Conservation (phyloP, 2,888 invertebrate genomes). For the Tachystola acroxantha region DNA sequence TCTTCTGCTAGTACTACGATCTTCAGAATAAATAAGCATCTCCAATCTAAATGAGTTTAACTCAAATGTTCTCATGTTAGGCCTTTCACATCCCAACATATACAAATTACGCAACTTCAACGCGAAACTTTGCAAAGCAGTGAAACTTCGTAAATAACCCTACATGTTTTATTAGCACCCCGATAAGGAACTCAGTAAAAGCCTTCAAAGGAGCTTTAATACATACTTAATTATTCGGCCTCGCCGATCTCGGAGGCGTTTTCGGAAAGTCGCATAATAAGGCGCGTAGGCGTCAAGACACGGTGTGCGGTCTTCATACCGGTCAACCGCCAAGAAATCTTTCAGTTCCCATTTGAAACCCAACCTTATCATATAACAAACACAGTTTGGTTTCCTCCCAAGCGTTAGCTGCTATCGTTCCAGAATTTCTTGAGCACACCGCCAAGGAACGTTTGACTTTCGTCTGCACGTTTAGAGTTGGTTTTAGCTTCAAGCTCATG, state of each 20-base stretch:
- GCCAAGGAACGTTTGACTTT: slow-evolving; percentile 26
- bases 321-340: slow-evolving; percentile 38
- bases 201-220: slow-evolving; percentile 27
- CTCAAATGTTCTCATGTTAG: neutral
- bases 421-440: slow-evolving; percentile 26
- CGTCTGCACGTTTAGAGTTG: slow-evolving; percentile 22
- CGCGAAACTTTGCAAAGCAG: slow-evolving; percentile 4
- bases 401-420: slow-evolving; percentile 19
- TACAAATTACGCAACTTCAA: neutral
- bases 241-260: slow-evolving; percentile 30
- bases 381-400: slow-evolving; percentile 24
- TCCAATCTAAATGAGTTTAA: too few species aligned
- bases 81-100: neutral
- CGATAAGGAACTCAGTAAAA: slow-evolving; percentile 17
- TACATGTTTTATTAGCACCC: slow-evolving; percentile 10
- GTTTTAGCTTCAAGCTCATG: slow-evolving; percentile 15
- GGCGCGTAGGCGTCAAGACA: slow-evolving; percentile 55
- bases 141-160: slow-evolving; percentile 8
- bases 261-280: slow-evolving; percentile 43
- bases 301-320: slow-evolving; percentile 58
- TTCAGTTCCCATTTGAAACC: slow-evolving; percentile 19
- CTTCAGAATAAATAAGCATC: too few species aligned
- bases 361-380: slow-evolving; percentile 15
- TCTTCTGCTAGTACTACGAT: too few species aligned
- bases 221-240: slow-evolving; percentile 42